These are phyloP conservation scores for Sarcophaga peregrina DNA, from an alignment of 1,140 invertebrate species.

Conservation along the genomic window DNA sequence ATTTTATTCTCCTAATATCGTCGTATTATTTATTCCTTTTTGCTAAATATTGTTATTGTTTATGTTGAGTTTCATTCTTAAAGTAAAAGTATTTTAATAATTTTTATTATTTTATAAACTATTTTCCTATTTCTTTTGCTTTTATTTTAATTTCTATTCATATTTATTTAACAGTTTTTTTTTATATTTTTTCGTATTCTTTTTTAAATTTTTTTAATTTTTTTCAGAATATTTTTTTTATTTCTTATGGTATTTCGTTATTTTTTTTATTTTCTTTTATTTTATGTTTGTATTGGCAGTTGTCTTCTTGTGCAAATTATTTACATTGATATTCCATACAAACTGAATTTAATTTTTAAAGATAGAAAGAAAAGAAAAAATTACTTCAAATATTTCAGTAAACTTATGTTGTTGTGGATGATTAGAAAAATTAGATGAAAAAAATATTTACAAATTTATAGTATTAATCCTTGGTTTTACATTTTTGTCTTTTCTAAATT, in stretches of 20 bases:
- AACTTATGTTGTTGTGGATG: too few relatives aligned
- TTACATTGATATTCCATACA: not conserved
- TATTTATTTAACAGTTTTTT: not conserved
- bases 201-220: not conserved
- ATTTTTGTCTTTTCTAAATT: not conserved
- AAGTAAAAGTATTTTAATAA: not conserved
- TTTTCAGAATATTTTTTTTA: not conserved
- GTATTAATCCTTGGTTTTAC: not conserved
- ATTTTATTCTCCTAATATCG: not conserved
- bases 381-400: too few relatives aligned
- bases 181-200: not conserved
- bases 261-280: too few relatives aligned
- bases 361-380: too few relatives aligned
- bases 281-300: not conserved
- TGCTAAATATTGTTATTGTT: too few relatives aligned
- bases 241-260: too few relatives aligned
- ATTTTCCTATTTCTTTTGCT: not conserved
- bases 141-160: not conserved
- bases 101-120: not conserved
- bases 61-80: too few relatives aligned
- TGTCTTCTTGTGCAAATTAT: conserved; percentile 22
- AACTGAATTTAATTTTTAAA: too few relatives aligned
- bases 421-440: too few relatives aligned
- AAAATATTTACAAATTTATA: not conserved
- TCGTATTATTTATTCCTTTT: not conserved